Evolutionary conservation across 1,140 invertebrate genomes (phyloP).

Genomic region (Nilaparvata lugens): DNA sequence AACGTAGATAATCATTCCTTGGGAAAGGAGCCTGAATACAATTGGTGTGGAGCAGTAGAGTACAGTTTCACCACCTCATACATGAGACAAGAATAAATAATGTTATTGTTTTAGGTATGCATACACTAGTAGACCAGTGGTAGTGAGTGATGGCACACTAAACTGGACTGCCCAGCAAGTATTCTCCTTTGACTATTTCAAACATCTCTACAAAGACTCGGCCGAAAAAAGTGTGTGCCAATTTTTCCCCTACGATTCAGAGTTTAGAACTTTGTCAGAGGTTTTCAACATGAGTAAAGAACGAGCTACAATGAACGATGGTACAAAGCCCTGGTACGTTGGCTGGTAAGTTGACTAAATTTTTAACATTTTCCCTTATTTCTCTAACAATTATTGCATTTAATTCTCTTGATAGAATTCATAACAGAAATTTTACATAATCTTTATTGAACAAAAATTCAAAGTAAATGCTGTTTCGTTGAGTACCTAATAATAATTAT

Average conservation of each 20-base stretch:
- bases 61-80: too few relatives aligned
- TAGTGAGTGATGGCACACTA: slow-evolving; percentile 68
- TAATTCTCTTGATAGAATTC: too few relatives aligned
- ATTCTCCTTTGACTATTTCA: slow-evolving; percentile 71
- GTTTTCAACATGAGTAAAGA: slow-evolving; percentile 66
- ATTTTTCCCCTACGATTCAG: slow-evolving; percentile 87
- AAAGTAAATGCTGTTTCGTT: too few relatives aligned
- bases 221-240: slow-evolving; percentile 54
- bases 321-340: slow-evolving; percentile 73
- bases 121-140: slow-evolving; percentile 66
- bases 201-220: slow-evolving; percentile 55
- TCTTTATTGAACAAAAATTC: too few relatives aligned
- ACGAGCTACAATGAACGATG: slow-evolving; percentile 50
- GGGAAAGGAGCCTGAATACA: too few relatives aligned
- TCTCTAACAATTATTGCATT: too few relatives aligned
- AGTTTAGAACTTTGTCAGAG: slow-evolving; percentile 62
- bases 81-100: too few relatives aligned
- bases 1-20: too few relatives aligned
- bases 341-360: slow-evolving; percentile 56
- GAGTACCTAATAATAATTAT: too few relatives aligned
- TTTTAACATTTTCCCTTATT: too few relatives aligned
- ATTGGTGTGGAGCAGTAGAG: too few relatives aligned
- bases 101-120: slow-evolving; percentile 46
- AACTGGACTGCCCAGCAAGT: slow-evolving; percentile 66
- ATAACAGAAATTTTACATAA: too few relatives aligned